Conservation (phyloP, 2,113 vertebrate species). For the Xiphophorus hellerii region DNA sequence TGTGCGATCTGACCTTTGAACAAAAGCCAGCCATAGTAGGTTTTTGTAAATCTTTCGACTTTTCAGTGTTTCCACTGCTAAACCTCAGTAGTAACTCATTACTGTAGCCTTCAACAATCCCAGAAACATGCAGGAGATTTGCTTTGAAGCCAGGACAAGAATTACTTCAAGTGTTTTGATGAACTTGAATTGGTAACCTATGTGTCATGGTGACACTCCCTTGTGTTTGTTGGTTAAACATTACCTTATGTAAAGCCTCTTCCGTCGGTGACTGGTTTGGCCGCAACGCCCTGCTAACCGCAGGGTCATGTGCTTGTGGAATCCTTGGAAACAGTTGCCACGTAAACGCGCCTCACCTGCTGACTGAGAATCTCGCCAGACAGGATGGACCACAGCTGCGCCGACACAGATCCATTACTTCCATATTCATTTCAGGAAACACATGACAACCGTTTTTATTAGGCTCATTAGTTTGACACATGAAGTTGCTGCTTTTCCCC, state of each 20-base stretch:
- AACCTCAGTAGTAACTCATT: constrained; percentile 11
- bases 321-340: constrained; percentile 68
- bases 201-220: constrained; percentile 77
- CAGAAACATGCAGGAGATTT: constrained; percentile 11
- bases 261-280: constrained; percentile 46
- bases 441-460: constrained; percentile 16
- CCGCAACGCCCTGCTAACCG: constrained; percentile 47
- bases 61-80: constrained; percentile 40
- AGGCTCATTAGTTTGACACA: constrained; percentile 41
- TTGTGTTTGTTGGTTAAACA: constrained; percentile 78
- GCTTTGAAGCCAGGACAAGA: constrained; percentile 29
- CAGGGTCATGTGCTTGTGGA: constrained; percentile 69
- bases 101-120: constrained; percentile 26
- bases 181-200: constrained; percentile 52
- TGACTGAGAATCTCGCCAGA: constrained; percentile 51
- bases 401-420: constrained; percentile 40
- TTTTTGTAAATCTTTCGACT: constrained; percentile 28
- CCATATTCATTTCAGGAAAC: constrained; percentile 56
- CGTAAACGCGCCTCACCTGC: constrained; percentile 73
- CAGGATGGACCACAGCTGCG: constrained; percentile 40
- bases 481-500: constrained; percentile 23
- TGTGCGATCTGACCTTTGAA: constrained; percentile 2
- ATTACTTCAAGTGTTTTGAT: constrained; percentile 46
- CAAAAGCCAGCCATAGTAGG: neutral
- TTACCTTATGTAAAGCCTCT: constrained; percentile 71